These are phyloP conservation scores for Eulemur rubriventer DNA, from an alignment of 2,797 vertebrate genomes.

Conservation along the genomic window DNA sequence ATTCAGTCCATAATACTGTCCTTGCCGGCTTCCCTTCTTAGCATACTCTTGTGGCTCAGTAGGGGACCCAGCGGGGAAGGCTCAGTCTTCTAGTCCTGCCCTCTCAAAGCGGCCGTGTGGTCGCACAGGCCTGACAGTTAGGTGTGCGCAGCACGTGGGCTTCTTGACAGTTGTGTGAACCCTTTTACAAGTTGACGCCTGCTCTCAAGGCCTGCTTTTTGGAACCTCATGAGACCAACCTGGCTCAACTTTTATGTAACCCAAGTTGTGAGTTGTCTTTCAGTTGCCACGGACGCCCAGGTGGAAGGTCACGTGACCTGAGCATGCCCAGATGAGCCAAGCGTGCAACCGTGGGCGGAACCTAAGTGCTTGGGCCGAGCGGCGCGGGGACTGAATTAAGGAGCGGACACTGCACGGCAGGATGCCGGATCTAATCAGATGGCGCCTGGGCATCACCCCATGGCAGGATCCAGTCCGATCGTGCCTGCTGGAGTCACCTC, in stretches of 20 bases:
- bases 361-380: background rate
- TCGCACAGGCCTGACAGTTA: background rate
- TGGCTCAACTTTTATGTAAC: background rate
- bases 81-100: background rate
- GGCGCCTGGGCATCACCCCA: background rate
- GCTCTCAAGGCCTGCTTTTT: background rate
- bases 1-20: background rate
- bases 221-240: background rate
- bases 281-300: background rate
- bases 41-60: background rate
- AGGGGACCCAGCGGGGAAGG: rapidly evolving
- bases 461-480: background rate
- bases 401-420: background rate
- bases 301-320: background rate
- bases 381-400: background rate
- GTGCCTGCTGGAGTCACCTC: background rate
- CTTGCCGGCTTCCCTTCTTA: background rate
- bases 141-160: background rate
- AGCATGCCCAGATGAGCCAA: background rate
- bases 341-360: background rate
- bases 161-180: background rate
- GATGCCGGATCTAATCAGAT: background rate
- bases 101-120: no score
- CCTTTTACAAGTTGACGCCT: background rate
- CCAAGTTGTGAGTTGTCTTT: background rate